Base-by-base conservation (phyloP, 2,113 vertebrate species). In the Felis chaus region DNA sequence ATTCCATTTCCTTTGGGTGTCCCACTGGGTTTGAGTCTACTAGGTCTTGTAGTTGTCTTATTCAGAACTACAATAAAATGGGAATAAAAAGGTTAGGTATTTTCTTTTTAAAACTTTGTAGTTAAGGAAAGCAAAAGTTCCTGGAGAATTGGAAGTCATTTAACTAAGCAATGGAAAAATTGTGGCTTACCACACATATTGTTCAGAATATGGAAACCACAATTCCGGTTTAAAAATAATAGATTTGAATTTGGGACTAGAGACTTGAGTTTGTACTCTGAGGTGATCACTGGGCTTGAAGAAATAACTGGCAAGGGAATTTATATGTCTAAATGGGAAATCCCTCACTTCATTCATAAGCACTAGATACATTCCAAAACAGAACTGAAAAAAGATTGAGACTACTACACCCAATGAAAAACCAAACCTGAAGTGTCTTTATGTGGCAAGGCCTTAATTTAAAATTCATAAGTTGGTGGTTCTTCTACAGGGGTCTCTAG, bases 51-150 rank as follows among this genome's bases (percentile, higher is more conserved):
- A 57, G 83, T 88, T 90, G 97, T 97, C 10, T 63, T 97, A 61
- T 97, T 97, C 45, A 93, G 66, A 97, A 48, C 98, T 98, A 86
- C 0, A 97, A 71, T 31, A 81, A 95, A 91, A 6, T 80, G 3
- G 18, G 69, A 94, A 94, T 82, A 92, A 94, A 93, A 3, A 89
- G 48, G 76, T 95, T 18, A 95, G 53, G 50, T 3, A 71, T 78
- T 76, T 86, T 88, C 27, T 86, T 84, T 39, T 63, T 76, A 68
- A 71, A 95, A 79, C 16, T 73, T 81, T 94, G 11, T 13, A 83
- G 50, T 39, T n/a, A 94, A 93, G 68, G 45, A 87, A 96, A 89
- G 86, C n/a, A 94, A 76, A 95, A 71, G 39, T 89, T 91, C 33
- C 53, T 29, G 83, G 53, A 92, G 45, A 95, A 92, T 1, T 94